Conservation (phyloP, 2,888 invertebrate species). For the Rhyacophila evoluta region DNA sequence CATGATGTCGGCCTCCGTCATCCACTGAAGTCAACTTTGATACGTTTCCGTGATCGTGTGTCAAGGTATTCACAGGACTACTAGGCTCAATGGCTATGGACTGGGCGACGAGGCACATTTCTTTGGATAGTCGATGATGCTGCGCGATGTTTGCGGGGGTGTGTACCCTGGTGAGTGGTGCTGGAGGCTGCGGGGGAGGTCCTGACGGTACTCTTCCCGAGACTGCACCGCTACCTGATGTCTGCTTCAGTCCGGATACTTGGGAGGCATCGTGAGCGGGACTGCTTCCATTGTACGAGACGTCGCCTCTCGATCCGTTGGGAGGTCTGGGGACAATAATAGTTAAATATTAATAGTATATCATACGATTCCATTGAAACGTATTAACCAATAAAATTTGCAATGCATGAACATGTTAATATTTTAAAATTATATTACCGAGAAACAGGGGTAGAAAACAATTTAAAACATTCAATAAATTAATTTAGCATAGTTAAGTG, state of each 20-base stretch:
- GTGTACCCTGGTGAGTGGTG: slow-evolving; percentile 56
- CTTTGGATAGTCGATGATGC: slow-evolving; percentile 54
- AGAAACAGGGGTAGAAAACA: too few relatives aligned
- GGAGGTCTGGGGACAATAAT: slow-evolving; percentile 62
- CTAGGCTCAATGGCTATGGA: slow-evolving; percentile 56
- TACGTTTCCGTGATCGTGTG: slow-evolving; percentile 49
- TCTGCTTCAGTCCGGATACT: slow-evolving; percentile 55
- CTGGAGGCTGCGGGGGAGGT: slow-evolving; percentile 41
- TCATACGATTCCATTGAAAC: too few relatives aligned
- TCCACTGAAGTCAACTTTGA: slow-evolving; percentile 50
- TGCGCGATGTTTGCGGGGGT: slow-evolving; percentile 59
- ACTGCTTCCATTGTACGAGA: slow-evolving; percentile 59
- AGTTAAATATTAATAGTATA: background rate
- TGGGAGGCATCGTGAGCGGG: slow-evolving; percentile 55
- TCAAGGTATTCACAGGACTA: slow-evolving; percentile 51
- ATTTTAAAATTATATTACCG: too few relatives aligned
- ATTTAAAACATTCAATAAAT: too few relatives aligned
- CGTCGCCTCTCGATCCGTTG: slow-evolving; percentile 65
- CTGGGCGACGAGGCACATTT: slow-evolving; percentile 52
- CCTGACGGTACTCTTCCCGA: slow-evolving; percentile 28
- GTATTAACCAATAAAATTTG: too few relatives aligned
- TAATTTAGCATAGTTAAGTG: too few relatives aligned
- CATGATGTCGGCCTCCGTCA: slow-evolving; percentile 28
- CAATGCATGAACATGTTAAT: too few relatives aligned
- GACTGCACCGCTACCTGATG: slow-evolving; percentile 39